Percentiles rank a stretch among this genome's conserved stretches.
Evolutionary conservation across 2,888 invertebrate species (phyloP).

Genomic region (Drosophila limbata): DNA sequence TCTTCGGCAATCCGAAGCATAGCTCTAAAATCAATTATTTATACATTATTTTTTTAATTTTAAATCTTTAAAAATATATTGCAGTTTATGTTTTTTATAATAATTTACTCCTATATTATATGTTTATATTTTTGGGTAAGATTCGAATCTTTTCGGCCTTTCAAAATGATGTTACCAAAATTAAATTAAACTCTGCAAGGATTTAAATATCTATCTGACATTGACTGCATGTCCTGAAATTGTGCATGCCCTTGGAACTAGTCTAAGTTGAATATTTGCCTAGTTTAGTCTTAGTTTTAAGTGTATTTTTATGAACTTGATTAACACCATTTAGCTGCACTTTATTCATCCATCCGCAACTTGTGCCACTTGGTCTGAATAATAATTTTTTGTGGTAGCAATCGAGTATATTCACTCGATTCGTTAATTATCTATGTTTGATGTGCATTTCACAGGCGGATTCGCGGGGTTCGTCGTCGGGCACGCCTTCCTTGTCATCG

Average conservation of each 20-base stretch:
- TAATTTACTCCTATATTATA: too few species aligned
- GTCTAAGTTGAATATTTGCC: slow-evolving; percentile 45
- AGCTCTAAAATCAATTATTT: not conserved
- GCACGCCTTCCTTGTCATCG: slow-evolving; percentile 92
- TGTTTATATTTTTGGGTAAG: too few species aligned
- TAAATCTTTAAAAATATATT: too few species aligned
- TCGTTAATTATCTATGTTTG: slow-evolving; percentile 10
- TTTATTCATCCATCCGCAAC: slow-evolving; percentile 26
- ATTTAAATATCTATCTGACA: not conserved
- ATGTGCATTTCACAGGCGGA: slow-evolving; percentile 81
- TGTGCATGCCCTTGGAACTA: slow-evolving; percentile 44
- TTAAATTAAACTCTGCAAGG: not conserved
- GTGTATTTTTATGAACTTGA: slow-evolving; percentile 13
- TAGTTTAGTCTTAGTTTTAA: slow-evolving; percentile 54
- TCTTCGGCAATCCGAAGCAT: slow-evolving; percentile 4
- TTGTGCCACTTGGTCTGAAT: slow-evolving; percentile 49
- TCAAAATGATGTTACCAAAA: not conserved
- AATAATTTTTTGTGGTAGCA: slow-evolving; percentile 45
- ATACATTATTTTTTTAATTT: not conserved
- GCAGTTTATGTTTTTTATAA: too few species aligned
- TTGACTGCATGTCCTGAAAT: slow-evolving; percentile 23
- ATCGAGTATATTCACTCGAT: not conserved
- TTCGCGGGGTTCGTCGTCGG: slow-evolving; percentile 88
- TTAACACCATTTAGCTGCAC: slow-evolving; percentile 17
- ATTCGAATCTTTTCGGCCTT: too few species aligned